Evolutionary conservation across 2,113 vertebrate genomes (phyloP).

Genomic region (Syngnathus scovelli): DNA sequence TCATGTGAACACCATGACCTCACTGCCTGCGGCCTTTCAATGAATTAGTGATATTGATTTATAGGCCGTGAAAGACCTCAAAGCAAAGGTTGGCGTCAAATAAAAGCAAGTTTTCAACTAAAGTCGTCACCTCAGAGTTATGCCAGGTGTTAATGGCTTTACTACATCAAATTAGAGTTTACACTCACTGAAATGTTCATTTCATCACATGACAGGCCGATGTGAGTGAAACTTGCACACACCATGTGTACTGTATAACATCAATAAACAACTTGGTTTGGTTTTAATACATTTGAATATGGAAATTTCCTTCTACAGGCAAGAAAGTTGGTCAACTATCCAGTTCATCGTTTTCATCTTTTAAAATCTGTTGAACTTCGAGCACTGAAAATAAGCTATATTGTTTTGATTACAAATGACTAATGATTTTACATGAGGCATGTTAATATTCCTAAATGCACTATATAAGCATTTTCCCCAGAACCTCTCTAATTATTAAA

Average conservation of each 20-base stretch:
- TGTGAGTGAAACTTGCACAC: neutral
- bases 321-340: neutral
- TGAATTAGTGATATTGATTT: conserved; percentile 45
- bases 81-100: conserved; percentile 7
- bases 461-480: neutral
- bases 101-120: neutral
- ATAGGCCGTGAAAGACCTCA: conserved; percentile 20
- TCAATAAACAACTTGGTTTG: neutral
- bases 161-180: neutral
- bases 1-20: conserved; percentile 61
- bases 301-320: neutral
- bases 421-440: no score
- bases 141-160: neutral
- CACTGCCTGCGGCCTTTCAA: conserved; percentile 40
- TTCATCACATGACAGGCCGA: neutral
- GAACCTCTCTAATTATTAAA: neutral
- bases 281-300: neutral
- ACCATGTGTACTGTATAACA: neutral
- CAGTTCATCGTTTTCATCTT: neutral
- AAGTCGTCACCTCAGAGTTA: neutral
- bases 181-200: neutral
- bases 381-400: neutral
- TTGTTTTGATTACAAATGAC: neutral
- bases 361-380: neutral
- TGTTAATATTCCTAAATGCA: no score